Evolutionary conservation across 2,113 vertebrate species (phyloP).

Genomic region (Megaleporinus macrocephalus): DNA sequence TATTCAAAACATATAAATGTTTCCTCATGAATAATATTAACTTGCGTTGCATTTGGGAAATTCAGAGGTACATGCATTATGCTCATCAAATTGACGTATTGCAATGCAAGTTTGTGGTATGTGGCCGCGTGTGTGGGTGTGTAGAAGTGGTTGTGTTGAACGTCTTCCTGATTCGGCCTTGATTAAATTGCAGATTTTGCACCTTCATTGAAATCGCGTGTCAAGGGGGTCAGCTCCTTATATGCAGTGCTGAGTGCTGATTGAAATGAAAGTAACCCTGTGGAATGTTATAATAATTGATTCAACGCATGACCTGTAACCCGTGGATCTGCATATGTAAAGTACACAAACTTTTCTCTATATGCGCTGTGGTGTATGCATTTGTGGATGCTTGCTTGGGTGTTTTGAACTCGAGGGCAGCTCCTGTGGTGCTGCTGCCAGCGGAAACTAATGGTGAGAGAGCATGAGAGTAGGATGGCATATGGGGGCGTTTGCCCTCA

Average conservation of each 20-base stretch:
- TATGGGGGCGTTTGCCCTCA: slow-evolving; percentile 30
- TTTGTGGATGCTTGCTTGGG: not conserved
- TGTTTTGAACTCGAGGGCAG: not conserved
- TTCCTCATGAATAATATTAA: too few relatives aligned
- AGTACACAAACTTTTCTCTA: slow-evolving; percentile 1
- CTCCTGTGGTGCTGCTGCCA: not conserved
- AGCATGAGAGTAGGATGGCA: slow-evolving; percentile 5
- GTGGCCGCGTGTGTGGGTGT: slow-evolving; percentile 1
- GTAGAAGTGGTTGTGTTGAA: not conserved
- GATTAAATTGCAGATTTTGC: slow-evolving; percentile 1
- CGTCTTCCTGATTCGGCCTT: not conserved
- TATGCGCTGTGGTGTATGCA: slow-evolving; percentile 2
- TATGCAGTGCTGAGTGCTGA: not conserved
- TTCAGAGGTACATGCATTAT: too few relatives aligned
- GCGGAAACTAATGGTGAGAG: not conserved
- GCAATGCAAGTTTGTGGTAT: not conserved
- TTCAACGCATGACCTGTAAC: slow-evolving; percentile 19
- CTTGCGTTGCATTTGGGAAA: too few relatives aligned
- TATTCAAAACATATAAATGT: too few relatives aligned
- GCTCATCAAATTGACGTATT: too few relatives aligned
- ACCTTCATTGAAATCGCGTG: not conserved
- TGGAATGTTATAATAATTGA: slow-evolving; percentile 12
- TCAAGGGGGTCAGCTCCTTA: slow-evolving; percentile 1
- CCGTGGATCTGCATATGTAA: slow-evolving; percentile 16
- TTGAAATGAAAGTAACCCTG: not conserved